phyloP scores from a whole-genome alignment of 2,888 invertebrate species.

The Cotesia congregata region DNA sequence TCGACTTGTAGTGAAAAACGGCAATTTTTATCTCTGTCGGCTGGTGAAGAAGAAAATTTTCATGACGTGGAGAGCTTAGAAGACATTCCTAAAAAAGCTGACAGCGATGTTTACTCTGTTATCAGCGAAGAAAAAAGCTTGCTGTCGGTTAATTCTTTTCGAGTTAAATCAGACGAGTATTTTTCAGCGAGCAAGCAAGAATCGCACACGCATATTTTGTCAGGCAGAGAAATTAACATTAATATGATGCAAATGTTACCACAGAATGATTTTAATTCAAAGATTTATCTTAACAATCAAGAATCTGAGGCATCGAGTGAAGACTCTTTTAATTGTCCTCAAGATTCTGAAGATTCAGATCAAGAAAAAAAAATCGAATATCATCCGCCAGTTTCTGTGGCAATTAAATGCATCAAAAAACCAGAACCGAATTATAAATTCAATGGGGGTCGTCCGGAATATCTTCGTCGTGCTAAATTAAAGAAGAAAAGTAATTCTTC shows the following conservation, averaged over 20 bases:
- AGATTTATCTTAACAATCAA: neutral
- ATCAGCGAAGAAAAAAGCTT: conserved; percentile 28
- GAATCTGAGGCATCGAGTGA: conserved; percentile 2
- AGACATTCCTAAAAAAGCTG: conserved; percentile 30
- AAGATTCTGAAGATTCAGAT: neutral
- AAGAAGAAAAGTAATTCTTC: conserved; percentile 45
- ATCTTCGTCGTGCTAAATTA: conserved; percentile 27
- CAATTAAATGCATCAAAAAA: conserved; percentile 28
- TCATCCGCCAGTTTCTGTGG: neutral
- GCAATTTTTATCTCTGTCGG: neutral
- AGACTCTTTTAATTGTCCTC: neutral
- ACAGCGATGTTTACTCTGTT: conserved; percentile 3
- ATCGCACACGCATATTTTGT: conserved; percentile 8
- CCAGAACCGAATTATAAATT: conserved; percentile 47
- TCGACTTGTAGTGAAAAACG: neutral
- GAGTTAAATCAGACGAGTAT: conserved; percentile 21
- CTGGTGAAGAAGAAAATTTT: neutral
- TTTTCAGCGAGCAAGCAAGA: conserved; percentile 25
- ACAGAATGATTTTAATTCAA: neutral
- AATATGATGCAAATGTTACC: neutral
- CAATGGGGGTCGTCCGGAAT: conserved; percentile 38
- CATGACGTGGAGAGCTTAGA: neutral
- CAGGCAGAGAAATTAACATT: conserved; percentile 13
- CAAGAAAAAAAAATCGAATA: neutral
- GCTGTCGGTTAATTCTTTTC: conserved; percentile 22